Percentiles rank a stretch among this genome's conserved stretches.
Evolutionary conservation across 1,140 invertebrate species (phyloP).

Genomic region (Tetramorium alpestre): DNA sequence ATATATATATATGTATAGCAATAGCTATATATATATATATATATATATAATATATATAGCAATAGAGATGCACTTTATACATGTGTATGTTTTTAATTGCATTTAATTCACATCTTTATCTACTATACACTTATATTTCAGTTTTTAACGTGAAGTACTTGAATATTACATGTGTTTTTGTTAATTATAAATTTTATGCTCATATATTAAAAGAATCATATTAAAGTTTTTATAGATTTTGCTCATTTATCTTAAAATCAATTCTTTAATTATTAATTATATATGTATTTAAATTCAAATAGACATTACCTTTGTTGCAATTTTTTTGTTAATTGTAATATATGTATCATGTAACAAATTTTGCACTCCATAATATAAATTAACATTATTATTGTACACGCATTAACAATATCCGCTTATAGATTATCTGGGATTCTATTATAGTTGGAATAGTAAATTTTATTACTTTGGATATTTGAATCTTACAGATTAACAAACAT

Average conservation of each 20-base stretch:
- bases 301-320: neutral
- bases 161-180: neutral
- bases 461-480: neutral
- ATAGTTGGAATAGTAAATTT: neutral
- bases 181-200: neutral
- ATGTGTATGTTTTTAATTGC: slow-evolving; percentile 6
- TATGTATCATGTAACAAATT: slow-evolving; percentile 7
- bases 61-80: neutral
- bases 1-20: too few relatives aligned
- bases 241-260: neutral
- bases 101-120: neutral
- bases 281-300: neutral
- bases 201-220: neutral
- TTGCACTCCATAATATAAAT: slow-evolving; percentile 5
- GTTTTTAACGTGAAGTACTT: neutral
- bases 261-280: neutral
- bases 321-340: slow-evolving; percentile 12
- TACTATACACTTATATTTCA: neutral
- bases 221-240: neutral
- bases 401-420: slow-evolving; percentile 30
- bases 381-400: neutral
- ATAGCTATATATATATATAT: too few relatives aligned
- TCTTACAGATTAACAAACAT: neutral
- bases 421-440: neutral
- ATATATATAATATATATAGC: neutral